phyloP scores from a whole-genome alignment of 2,113 vertebrate species.

The Petrocephalus zakoni region DNA sequence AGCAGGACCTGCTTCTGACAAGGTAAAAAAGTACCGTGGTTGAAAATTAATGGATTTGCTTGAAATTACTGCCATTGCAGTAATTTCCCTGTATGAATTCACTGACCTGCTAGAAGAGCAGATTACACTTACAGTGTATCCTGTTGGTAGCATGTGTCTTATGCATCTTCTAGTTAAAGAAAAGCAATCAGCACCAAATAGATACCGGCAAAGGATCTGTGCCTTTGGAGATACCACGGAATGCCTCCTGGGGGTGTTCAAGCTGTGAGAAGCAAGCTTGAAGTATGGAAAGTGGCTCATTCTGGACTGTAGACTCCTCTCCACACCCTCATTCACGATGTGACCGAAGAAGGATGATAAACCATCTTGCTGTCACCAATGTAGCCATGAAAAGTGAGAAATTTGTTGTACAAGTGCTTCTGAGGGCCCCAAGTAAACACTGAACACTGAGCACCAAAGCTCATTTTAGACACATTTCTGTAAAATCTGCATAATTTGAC shows the following conservation, averaged over 20 bases:
- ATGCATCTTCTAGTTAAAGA: background rate
- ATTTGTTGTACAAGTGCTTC: constrained; percentile 7
- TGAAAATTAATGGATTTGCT: no score
- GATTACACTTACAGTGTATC: background rate
- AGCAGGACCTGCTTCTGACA: no score
- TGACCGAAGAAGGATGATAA: background rate
- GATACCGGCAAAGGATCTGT: background rate
- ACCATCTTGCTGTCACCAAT: background rate
- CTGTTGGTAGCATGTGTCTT: background rate
- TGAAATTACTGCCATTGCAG: no score
- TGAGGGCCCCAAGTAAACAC: background rate
- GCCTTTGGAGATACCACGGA: background rate
- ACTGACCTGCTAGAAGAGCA: background rate
- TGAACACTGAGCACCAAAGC: background rate
- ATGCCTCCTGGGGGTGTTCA: background rate
- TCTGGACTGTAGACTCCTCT: background rate
- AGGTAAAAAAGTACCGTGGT: no score
- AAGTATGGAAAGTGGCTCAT: background rate
- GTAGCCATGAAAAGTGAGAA: constrained; percentile 15
- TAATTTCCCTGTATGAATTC: background rate
- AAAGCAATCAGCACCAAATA: constrained; percentile 6
- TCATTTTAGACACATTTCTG: background rate
- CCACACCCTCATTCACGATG: background rate
- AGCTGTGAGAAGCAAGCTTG: background rate
- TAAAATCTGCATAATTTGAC: background rate